Evolutionary conservation across 1,140 invertebrate genomes (phyloP), one percentile per base, ranked within the genome.

Genomic region (Zaprionus ornatus): DNA sequence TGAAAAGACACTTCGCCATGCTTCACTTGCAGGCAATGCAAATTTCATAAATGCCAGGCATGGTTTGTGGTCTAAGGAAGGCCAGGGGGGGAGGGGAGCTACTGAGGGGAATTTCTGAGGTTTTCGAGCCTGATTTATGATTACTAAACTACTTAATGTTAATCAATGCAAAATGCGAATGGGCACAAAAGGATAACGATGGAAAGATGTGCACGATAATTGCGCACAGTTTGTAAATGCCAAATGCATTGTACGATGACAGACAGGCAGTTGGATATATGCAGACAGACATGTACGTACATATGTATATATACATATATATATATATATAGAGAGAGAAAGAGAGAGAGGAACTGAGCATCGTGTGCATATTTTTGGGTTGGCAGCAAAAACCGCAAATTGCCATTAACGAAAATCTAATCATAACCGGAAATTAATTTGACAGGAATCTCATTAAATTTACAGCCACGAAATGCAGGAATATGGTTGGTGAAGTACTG

Each of bases 381-480:
- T 79, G 85, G 54, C 77, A 68, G 71, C 79, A 82, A 85, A 91
- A 92, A 92, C 91, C 91, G 77, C 91, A 92, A 92, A 92, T 92
- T 92, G 91, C 91, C 83, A 92, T 92, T 92, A 92, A 90, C 91
- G 91, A 91, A 92, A 92, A 92, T 92, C 91, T 92, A 92, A 92
- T 92, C 91, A 92, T 92, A 92, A 92, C 91, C 91, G 91, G 91
- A 92, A 92, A 92, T 92, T 92, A 92, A 92, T 92, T 92, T 92
- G 91, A 92, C 91, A 92, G 91, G 90, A 92, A 91, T 92, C 91
- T 92, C 91, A 92, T 92, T 92, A 92, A 92, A 92, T 91, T 92
- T 87, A 91, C 91, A 92, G 79, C 75, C 68, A 64, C 62, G 54
- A 40, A 74, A 69, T 74, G 63, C 32, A 52, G 45, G 54, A 32